phyloP scores from a whole-genome alignment of 2,888 invertebrate genomes.

The Cynaeus angustus region DNA sequence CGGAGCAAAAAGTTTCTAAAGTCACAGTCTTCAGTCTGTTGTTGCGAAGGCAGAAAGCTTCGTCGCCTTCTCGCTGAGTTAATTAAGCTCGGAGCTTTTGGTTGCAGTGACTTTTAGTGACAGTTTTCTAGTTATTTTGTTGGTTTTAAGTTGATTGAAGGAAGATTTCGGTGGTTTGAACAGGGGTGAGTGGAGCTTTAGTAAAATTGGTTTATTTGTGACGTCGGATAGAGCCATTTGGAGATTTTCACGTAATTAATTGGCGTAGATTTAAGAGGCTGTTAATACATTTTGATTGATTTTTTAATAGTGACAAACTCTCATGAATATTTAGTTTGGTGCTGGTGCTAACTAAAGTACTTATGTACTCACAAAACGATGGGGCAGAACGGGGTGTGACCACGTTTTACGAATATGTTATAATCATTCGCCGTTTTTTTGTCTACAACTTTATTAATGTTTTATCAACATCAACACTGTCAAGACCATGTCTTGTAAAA shows the following conservation, averaged over 20 bases:
- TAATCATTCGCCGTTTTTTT: too few relatives aligned
- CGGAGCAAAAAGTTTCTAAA: constrained; percentile 60
- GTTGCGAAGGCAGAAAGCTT: constrained; percentile 54
- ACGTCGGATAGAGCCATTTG: not conserved
- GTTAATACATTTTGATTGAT: constrained; percentile 38
- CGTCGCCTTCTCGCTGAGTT: constrained; percentile 14
- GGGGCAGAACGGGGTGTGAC: too few relatives aligned
- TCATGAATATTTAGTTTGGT: too few relatives aligned
- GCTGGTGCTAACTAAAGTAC: too few relatives aligned
- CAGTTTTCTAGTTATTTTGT: constrained; percentile 22
- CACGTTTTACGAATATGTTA: too few relatives aligned
- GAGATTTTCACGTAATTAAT: too few relatives aligned
- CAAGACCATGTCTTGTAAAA: too few relatives aligned
- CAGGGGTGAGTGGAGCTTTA: constrained; percentile 15
- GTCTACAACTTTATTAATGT: too few relatives aligned
- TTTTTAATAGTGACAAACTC: constrained; percentile 8
- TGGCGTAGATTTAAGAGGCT: constrained; percentile 19
- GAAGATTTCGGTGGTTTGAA: not conserved
- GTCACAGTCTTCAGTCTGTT: constrained; percentile 63
- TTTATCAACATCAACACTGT: too few relatives aligned
- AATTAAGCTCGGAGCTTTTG: constrained; percentile 43
- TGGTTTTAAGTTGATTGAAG: not conserved
- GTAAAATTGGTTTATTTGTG: not conserved
- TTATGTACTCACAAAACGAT: too few relatives aligned
- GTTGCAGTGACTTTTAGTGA: constrained; percentile 20